Evolutionary conservation across 2,113 vertebrate genomes (phyloP).

Genomic region (Salvator merianae): DNA sequence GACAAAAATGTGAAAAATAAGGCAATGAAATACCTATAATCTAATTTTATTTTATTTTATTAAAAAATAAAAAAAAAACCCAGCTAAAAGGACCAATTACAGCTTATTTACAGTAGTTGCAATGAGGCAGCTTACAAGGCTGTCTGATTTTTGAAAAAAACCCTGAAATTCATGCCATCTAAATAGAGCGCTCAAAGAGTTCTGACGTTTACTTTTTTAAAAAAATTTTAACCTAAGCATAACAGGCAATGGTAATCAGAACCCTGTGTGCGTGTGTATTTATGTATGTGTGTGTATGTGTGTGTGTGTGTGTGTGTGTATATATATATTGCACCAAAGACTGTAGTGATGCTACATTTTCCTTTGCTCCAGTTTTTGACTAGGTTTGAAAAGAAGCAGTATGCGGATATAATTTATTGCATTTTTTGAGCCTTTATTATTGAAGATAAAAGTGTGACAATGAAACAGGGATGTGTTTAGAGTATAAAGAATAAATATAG

Average conservation of each 20-base stretch:
- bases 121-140: neutral
- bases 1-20: neutral
- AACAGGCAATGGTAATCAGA: conserved; percentile 32
- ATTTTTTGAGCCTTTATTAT: neutral
- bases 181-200: neutral
- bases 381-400: neutral
- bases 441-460: neutral
- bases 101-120: neutral
- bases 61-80: too few relatives aligned
- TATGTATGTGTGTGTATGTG: too few relatives aligned
- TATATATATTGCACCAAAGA: conserved; percentile 19
- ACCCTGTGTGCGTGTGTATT: conserved; percentile 36
- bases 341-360: conserved; percentile 6
- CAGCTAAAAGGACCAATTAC: neutral
- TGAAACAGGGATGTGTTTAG: neutral
- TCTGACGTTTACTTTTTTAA: conserved; percentile 15
- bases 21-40: neutral
- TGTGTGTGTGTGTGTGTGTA: neutral
- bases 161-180: neutral
- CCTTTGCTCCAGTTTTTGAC: neutral
- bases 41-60: too few relatives aligned
- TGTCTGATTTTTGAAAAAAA: neutral
- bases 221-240: neutral
- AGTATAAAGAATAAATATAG: neutral
- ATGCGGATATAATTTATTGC: conserved; percentile 29